Evolutionary conservation across 2,888 invertebrate genomes (phyloP).

Genomic region (Ypsolopha scabrella): DNA sequence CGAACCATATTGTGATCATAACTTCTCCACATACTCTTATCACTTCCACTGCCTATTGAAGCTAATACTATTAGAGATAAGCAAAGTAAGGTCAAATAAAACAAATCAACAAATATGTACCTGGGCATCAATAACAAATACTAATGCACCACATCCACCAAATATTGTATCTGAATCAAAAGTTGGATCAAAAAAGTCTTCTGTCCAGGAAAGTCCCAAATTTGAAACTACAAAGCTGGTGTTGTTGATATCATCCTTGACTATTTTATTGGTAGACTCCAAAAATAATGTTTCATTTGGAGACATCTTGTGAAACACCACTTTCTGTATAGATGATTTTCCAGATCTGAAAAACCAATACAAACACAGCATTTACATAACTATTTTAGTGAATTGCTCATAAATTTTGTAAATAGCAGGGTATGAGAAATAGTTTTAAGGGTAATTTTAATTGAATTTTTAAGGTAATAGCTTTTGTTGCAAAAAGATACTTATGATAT

Average conservation of each 20-base stretch:
- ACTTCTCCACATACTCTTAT: too few species aligned
- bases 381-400: too few species aligned
- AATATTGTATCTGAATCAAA: conserved; percentile 98
- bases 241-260: conserved; percentile 98
- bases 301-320: conserved; percentile 99
- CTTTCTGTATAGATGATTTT: conserved; percentile 99
- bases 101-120: conserved; percentile 27
- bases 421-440: too few species aligned
- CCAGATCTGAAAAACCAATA: conserved; percentile 82
- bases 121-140: conserved; percentile 99
- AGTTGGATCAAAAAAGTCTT: conserved; percentile 95
- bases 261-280: conserved; percentile 98
- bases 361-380: too few species aligned
- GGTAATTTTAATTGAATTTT: too few species aligned
- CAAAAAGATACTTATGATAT: too few species aligned
- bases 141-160: conserved; percentile 96
- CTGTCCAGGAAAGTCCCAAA: conserved; percentile 99
- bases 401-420: too few species aligned
- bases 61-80: not conserved
- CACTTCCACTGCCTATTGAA: too few species aligned
- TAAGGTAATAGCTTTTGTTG: too few species aligned
- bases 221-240: conserved; percentile 97
- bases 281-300: conserved; percentile 99
- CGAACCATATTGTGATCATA: too few species aligned
- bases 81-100: not conserved